Evolutionary conservation across 2,113 vertebrate genomes (phyloP).

Genomic region (Benitochromis conjunctus): DNA sequence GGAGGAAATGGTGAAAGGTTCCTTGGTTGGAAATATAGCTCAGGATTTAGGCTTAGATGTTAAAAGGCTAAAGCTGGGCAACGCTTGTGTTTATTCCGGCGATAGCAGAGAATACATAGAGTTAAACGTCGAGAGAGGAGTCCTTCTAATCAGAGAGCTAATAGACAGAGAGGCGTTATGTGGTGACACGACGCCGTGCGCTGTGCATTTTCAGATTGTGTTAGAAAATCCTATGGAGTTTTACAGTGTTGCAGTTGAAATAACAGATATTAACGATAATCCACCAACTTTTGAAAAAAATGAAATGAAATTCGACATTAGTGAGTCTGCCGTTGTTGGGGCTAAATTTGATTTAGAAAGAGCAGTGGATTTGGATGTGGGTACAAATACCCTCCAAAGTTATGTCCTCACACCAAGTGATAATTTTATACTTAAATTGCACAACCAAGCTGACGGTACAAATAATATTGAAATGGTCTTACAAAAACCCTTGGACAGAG

Average conservation of each 20-base stretch:
- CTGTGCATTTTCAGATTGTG: slow-evolving; percentile 70
- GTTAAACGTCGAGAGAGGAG: slow-evolving; percentile 46
- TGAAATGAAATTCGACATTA: slow-evolving; percentile 66
- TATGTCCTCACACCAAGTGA: slow-evolving; percentile 68
- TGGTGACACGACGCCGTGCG: slow-evolving; percentile 57
- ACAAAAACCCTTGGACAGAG: slow-evolving; percentile 52
- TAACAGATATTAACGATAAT: slow-evolving; percentile 63
- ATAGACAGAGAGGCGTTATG: slow-evolving; percentile 74
- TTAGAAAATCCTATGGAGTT: slow-evolving; percentile 75
- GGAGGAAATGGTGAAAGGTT: slow-evolving; percentile 72
- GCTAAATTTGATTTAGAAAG: slow-evolving; percentile 70
- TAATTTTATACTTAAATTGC: slow-evolving; percentile 59
- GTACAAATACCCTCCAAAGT: slow-evolving; percentile 68
- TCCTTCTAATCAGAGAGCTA: slow-evolving; percentile 68
- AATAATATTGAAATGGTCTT: slow-evolving; percentile 56
- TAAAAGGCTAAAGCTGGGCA: slow-evolving; percentile 56
- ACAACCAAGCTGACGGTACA: slow-evolving; percentile 30
- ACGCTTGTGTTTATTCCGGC: slow-evolving; percentile 62
- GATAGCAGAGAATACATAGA: slow-evolving; percentile 65
- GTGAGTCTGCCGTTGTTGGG: slow-evolving; percentile 52
- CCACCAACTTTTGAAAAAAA: slow-evolving; percentile 57
- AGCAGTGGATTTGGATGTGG: slow-evolving; percentile 74
- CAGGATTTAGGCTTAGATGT: slow-evolving; percentile 66
- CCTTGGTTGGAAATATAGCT: slow-evolving; percentile 71
- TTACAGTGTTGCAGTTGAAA: slow-evolving; percentile 63